A percentile compares a stretch with the other conserved stretches of the same genome.
phyloP scores from a whole-genome alignment of 2,113 vertebrate species.

The Maccullochella peelii region DNA sequence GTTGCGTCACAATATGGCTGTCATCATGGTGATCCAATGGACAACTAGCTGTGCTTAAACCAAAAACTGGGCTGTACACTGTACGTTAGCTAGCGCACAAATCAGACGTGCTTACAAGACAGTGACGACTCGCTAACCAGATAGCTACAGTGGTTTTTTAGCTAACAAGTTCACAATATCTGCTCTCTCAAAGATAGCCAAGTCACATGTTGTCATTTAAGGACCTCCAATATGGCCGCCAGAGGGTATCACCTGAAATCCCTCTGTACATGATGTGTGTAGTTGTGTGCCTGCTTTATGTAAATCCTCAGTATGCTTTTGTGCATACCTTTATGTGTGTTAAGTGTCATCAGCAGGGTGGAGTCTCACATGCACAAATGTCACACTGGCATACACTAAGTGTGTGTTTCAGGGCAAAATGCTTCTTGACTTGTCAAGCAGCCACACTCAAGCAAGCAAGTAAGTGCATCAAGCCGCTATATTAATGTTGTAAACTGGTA shows the following conservation, averaged over 20 bases:
- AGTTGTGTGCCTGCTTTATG: background rate
- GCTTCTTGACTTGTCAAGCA: slow-evolving; percentile 37
- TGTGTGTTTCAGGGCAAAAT: slow-evolving; percentile 35
- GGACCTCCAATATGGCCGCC: background rate
- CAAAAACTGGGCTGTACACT: slow-evolving; percentile 9
- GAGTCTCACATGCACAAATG: slow-evolving; percentile 61
- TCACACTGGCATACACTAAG: slow-evolving; percentile 20
- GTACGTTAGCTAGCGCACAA: background rate
- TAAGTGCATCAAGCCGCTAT: slow-evolving; percentile 34
- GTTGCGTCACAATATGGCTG: slow-evolving; percentile 51
- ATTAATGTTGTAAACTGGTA: slow-evolving; percentile 65
- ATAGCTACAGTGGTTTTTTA: slow-evolving; percentile 21
- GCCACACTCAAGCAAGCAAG: slow-evolving; percentile 37
- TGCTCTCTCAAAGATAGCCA: background rate
- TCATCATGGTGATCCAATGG: slow-evolving; percentile 6
- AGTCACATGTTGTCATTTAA: background rate
- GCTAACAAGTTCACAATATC: background rate
- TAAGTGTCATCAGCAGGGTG: slow-evolving; percentile 7
- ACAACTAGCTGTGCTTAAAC: slow-evolving; percentile 4
- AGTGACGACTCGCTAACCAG: slow-evolving; percentile 6
- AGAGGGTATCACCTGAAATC: slow-evolving; percentile 2
- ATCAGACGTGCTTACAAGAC: slow-evolving; percentile 28
- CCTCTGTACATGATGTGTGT: slow-evolving; percentile 12
- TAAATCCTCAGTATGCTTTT: slow-evolving; percentile 11
- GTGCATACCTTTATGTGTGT: slow-evolving; percentile 1